Conservation (phyloP, 2,888 invertebrate species). For the Eudemis profundana region DNA sequence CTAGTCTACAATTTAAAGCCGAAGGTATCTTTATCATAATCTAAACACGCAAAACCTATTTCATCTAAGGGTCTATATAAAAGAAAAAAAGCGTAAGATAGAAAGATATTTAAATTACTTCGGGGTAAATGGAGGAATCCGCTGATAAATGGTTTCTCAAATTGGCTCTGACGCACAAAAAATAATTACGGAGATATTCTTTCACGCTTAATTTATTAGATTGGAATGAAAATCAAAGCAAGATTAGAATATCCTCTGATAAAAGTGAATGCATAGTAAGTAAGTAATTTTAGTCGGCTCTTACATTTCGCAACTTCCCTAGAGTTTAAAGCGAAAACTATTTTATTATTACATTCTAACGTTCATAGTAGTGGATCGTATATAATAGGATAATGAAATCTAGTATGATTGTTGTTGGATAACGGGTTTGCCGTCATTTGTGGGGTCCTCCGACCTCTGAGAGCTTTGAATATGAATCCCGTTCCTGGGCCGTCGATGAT, state of each 20-base stretch:
- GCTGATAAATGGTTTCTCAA: constrained; percentile 40
- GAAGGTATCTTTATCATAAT: background rate
- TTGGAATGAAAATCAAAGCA: background rate
- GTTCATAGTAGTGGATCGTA: too few relatives aligned
- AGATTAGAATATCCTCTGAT: background rate
- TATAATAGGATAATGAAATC: too few relatives aligned
- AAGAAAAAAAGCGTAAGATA: background rate
- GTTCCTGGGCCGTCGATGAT: too few relatives aligned
- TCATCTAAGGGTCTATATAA: background rate
- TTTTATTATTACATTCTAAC: too few relatives aligned
- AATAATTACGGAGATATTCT: constrained; percentile 40
- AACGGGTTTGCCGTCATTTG: too few relatives aligned
- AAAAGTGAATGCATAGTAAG: background rate
- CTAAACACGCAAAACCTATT: background rate
- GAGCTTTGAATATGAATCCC: too few relatives aligned
- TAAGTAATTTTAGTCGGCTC: background rate
- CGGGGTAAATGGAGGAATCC: constrained; percentile 19
- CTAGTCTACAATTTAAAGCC: background rate
- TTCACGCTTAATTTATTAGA: constrained; percentile 27
- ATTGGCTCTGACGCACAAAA: constrained; percentile 36
- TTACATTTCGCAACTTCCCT: background rate
- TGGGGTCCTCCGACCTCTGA: too few relatives aligned
- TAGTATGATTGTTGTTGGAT: too few relatives aligned
- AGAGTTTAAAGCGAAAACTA: too few relatives aligned
- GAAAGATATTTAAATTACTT: constrained; percentile 26